These are phyloP conservation scores for Aerospiza tachiro DNA, from an alignment of 2,797 vertebrate genomes.

Conservation along the genomic window DNA sequence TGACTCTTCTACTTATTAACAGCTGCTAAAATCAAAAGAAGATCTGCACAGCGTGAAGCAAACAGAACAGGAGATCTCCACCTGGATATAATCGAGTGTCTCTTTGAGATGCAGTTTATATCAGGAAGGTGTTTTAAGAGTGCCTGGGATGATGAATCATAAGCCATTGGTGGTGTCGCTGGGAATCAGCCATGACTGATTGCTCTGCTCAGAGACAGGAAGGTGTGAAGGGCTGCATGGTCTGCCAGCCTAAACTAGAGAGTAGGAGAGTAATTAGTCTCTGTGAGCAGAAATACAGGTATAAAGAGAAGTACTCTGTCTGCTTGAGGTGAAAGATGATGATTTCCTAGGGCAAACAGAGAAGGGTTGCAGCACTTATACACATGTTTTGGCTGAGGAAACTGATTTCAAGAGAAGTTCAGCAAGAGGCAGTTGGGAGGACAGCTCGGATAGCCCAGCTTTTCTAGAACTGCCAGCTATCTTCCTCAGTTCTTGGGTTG, in stretches of 20 bases:
- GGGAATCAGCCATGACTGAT: slow-evolving; percentile 31
- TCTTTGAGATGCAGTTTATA: slow-evolving; percentile 18
- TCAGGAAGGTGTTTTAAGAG: background rate
- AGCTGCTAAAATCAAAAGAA: slow-evolving; percentile 7
- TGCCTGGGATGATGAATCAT: slow-evolving; percentile 51
- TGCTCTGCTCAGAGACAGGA: background rate
- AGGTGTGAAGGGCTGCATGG: background rate
- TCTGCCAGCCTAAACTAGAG: background rate
- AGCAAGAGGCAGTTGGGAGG: background rate
- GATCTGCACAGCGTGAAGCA: background rate
- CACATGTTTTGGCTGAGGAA: background rate
- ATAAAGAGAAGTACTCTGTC: background rate
- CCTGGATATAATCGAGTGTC: background rate
- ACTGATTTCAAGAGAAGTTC: background rate
- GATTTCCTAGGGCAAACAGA: background rate
- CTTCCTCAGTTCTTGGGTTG: background rate
- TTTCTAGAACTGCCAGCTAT: background rate
- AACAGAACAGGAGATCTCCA: background rate
- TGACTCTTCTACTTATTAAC: background rate
- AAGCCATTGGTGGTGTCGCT: background rate
- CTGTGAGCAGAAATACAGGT: background rate
- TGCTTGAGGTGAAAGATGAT: background rate
- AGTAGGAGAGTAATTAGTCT: background rate
- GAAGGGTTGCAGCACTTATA: background rate
- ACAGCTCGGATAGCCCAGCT: background rate